Evolutionary conservation across 2,113 vertebrate genomes (phyloP).

Genomic region (Chrysemys picta): DNA sequence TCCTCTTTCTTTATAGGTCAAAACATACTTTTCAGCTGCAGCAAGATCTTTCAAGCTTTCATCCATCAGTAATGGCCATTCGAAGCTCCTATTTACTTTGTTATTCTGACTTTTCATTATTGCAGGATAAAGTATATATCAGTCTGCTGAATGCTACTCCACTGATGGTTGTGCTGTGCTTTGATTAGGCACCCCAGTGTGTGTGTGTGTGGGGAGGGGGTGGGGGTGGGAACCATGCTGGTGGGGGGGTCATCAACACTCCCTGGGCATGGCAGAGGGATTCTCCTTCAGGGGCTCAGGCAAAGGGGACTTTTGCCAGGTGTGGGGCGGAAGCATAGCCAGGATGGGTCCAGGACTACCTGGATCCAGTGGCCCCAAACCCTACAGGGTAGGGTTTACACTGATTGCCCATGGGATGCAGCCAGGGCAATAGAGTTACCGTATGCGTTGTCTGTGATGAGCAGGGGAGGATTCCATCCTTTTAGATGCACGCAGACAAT

Average conservation of each 20-base stretch:
- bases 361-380: not conserved
- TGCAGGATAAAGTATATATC: not conserved
- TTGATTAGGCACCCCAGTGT: not conserved
- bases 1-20: not conserved
- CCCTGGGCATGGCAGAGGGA: not conserved
- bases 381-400: no score
- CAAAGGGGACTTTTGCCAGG: not conserved
- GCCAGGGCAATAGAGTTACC: not conserved
- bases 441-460: no score
- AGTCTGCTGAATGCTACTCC: not conserved
- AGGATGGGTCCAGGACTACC: not conserved
- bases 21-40: not conserved
- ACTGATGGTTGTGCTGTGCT: not conserved
- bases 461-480: not conserved
- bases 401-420: not conserved
- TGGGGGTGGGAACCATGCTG: rapidly evolving
- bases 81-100: not conserved
- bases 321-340: not conserved
- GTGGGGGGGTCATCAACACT: not conserved
- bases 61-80: not conserved
- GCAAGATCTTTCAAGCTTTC: not conserved
- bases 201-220: no score
- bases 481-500: no score
- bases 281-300: not conserved
- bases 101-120: not conserved